phyloP scores from a whole-genome alignment of 2,888 invertebrate genomes.

The Drosophila testacea region DNA sequence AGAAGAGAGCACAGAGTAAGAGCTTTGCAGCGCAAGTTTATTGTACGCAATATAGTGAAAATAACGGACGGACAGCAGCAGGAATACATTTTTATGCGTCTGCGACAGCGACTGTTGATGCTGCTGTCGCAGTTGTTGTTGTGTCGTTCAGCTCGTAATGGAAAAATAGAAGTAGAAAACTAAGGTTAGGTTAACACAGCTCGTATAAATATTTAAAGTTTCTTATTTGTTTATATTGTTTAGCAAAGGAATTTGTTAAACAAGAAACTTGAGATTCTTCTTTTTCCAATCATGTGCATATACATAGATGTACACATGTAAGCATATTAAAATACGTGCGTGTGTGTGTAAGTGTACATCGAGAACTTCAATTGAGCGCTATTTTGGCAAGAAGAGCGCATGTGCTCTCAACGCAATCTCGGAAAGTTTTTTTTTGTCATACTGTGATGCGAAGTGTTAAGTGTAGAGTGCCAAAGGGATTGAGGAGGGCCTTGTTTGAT shows the following conservation, averaged over 20 bases:
- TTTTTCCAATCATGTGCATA: background rate
- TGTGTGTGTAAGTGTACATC: slow-evolving; percentile 12
- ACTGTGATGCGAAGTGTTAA: background rate
- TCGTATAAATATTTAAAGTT: background rate
- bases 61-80: slow-evolving; percentile 18
- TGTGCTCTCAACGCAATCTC: slow-evolving; percentile 28
- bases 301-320: slow-evolving; percentile 3
- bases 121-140: slow-evolving; percentile 22
- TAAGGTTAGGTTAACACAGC: slow-evolving; percentile 3
- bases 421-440: slow-evolving; percentile 7
- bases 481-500: background rate
- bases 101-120: slow-evolving; percentile 23
- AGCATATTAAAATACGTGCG: slow-evolving; percentile 5
- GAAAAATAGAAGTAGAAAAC: background rate
- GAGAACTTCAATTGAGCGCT: slow-evolving; percentile 22
- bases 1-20: slow-evolving; percentile 4
- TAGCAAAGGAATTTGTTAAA: background rate
- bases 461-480: too few species aligned
- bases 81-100: slow-evolving; percentile 26
- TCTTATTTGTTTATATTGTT: background rate
- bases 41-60: slow-evolving; percentile 55
- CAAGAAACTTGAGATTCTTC: background rate
- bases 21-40: slow-evolving; percentile 53
- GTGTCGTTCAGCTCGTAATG: slow-evolving; percentile 1
- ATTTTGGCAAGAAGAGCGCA: slow-evolving; percentile 36